Percentiles rank a stretch among this genome's conserved stretches.
Conservation (phyloP, 2,113 vertebrate species). For the Cryptoleucopteryx plumbea region DNA sequence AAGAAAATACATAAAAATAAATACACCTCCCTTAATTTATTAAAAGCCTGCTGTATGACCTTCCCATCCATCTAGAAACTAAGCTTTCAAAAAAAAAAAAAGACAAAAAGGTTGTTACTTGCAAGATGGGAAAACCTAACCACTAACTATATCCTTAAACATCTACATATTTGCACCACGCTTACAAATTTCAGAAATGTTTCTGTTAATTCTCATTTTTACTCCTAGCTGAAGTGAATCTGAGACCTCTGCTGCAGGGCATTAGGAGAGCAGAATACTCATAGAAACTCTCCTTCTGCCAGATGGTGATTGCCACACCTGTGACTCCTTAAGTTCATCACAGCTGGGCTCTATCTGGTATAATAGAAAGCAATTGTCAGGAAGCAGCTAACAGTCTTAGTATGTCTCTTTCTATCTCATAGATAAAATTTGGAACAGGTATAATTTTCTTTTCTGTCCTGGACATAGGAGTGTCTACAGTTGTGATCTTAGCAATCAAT, state of each 20-base stretch:
- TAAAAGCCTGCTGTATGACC: rapidly evolving
- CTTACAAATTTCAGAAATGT: background rate
- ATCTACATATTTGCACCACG: background rate
- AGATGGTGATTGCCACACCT: background rate
- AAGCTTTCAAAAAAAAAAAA: background rate
- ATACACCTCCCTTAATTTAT: rapidly evolving
- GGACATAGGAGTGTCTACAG: background rate
- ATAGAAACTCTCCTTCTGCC: background rate
- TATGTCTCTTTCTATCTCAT: background rate
- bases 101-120: background rate
- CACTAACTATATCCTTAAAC: background rate
- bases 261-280: background rate
- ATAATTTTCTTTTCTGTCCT: background rate
- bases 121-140: background rate
- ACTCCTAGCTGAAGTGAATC: background rate
- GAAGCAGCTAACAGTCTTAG: background rate
- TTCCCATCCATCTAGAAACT: background rate
- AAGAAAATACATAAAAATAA: background rate
- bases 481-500: background rate
- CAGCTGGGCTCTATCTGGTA: background rate
- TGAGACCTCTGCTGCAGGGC: background rate
- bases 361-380: background rate
- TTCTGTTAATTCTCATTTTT: background rate
- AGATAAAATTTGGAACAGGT: background rate
- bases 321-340: background rate